Base-by-base conservation (phyloP, 2,113 vertebrate genomes). In the Glareola pratincola region DNA sequence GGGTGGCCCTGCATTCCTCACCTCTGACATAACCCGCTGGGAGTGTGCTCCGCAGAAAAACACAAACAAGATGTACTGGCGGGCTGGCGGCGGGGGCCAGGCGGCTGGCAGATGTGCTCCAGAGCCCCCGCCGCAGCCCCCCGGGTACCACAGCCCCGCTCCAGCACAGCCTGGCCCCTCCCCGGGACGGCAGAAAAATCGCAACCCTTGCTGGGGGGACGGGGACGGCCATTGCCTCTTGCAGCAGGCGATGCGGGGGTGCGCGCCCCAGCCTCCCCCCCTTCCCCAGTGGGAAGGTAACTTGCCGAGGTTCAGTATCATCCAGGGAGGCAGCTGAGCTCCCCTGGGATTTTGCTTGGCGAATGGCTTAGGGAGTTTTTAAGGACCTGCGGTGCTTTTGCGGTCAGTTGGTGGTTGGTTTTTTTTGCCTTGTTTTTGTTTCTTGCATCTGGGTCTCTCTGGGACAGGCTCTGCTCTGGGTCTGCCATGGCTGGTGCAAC, bases 1-100 rank as follows among this genome's bases (percentile, higher is more conserved):
- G 97, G 96, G 96, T 96, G 97, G 97, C 97, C 96, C 85, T 21
- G 94, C 96, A 97, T 97, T 97, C 97, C 95, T 97, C 97, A 97
- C 97, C 97, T 93, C 97, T 97, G 97, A 97, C 97, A 97, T 97
- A 97, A 97, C 94, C 95, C 92, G 41, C 96, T 94, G 95, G 95
- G 96, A 97, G 97, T 69, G 94, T 63, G 88, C 97, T 95, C 67
- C 23, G 82, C 96, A 45, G 72, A 96, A 96, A 97, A 97, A 95
- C 97, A 97, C 97, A 97, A 97, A 97, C 97, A 97, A 97, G 94
- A 95, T 97, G 97, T 97, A 95, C 97, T 94, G 32, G 67, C 54
- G 76, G 93, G 93, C 92, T n/a, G 96, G 88, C 62, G 77, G 91
- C 39, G 54, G 89, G 91, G 71, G 85, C 93, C 92, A 45, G 77